Conservation (phyloP, 2,113 vertebrate genomes). For the Paradisaea rubra region DNA sequence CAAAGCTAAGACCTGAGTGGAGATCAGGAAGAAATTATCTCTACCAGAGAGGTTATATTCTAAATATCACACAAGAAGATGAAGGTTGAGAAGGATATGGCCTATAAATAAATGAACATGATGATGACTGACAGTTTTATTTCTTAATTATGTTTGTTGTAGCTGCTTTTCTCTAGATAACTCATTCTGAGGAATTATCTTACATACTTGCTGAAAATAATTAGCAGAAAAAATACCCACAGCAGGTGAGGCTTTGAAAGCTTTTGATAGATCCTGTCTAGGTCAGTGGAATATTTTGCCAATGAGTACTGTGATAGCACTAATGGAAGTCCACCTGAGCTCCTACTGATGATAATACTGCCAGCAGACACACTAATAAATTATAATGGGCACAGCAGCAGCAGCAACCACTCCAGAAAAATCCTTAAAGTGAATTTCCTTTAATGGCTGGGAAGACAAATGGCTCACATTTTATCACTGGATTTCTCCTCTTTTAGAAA, state of each 20-base stretch:
- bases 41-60: not conserved
- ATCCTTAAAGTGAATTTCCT: constrained; percentile 44
- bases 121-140: constrained; percentile 2
- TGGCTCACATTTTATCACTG: constrained; percentile 54
- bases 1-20: not conserved
- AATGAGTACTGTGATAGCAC: not conserved
- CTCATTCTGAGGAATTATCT: not conserved
- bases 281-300: constrained; percentile 34
- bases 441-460: constrained; percentile 55
- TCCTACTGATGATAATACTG: constrained; percentile 15
- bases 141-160: constrained; percentile 8
- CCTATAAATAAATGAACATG: constrained; percentile 4
- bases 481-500: constrained; percentile 51
- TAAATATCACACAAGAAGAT: not conserved
- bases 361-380: constrained; percentile 46
- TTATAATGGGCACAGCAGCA: constrained; percentile 16
- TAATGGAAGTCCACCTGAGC: constrained; percentile 52
- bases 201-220: constrained; percentile 16
- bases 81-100: not conserved
- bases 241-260: not conserved
- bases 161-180: constrained; percentile 2
- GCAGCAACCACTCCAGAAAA: constrained; percentile 17
- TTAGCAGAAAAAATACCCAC: not conserved
- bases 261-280: constrained; percentile 4
- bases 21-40: not conserved